Evolutionary conservation across 2,888 invertebrate species (phyloP).

Genomic region (Microchrysa polita): DNA sequence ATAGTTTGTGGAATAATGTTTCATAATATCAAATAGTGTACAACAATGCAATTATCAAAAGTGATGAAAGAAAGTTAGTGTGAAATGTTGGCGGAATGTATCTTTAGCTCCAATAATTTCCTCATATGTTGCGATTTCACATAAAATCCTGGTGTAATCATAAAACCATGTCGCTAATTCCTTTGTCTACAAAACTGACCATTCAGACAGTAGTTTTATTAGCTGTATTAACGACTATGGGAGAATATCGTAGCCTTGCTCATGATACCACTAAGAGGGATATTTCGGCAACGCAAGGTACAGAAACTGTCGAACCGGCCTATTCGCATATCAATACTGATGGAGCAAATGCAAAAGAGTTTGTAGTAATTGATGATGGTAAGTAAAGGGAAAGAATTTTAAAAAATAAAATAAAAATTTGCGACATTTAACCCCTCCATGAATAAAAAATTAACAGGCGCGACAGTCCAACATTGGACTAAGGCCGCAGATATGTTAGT

Average conservation of each 20-base stretch:
- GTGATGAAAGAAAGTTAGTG: constrained; percentile 16
- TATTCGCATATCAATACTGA: too few species aligned
- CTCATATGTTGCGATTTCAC: constrained; percentile 8
- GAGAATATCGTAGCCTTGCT: constrained; percentile 25
- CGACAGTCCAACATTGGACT: too few species aligned
- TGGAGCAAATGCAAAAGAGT: neutral
- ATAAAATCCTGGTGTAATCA: constrained; percentile 25
- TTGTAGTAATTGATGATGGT: constrained; percentile 26
- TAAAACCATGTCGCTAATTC: constrained; percentile 33
- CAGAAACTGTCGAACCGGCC: neutral
- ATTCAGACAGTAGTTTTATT: constrained; percentile 39
- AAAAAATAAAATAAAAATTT: too few species aligned
- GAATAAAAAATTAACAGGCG: too few species aligned
- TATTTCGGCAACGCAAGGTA: neutral
- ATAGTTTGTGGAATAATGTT: too few species aligned
- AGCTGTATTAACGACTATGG: constrained; percentile 34
- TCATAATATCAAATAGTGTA: too few species aligned
- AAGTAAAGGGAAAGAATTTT: too few species aligned
- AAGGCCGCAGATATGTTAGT: too few species aligned
- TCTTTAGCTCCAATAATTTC: neutral
- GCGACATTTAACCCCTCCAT: too few species aligned
- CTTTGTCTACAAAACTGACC: constrained; percentile 30
- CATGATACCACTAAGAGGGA: neutral
- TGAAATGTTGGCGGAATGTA: constrained; percentile 24
- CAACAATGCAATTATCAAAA: neutral